Percentiles rank a stretch among this genome's conserved stretches.
These are phyloP conservation scores for Actias luna DNA, from an alignment of 2,888 invertebrate species.

Conservation along the genomic window DNA sequence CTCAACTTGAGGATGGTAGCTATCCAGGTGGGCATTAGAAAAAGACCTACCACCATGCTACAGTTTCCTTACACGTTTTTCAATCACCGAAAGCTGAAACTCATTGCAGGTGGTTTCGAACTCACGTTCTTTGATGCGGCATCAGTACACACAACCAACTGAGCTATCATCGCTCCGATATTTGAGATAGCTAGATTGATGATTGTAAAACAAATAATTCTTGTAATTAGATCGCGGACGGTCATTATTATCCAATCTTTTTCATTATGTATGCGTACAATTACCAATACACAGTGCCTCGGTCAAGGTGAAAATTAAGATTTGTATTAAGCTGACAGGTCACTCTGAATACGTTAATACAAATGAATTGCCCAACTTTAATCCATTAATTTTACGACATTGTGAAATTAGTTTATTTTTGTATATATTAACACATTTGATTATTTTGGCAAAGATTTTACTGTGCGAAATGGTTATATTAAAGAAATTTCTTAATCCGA, in stretches of 20 bases:
- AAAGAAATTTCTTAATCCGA: background rate
- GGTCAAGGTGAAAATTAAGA: slow-evolving; percentile 8
- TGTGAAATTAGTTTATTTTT: slow-evolving; percentile 41
- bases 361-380: background rate
- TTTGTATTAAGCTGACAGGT: background rate
- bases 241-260: background rate
- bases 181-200: too few species aligned
- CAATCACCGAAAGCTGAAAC: too few species aligned
- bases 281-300: slow-evolving; percentile 2
- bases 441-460: background rate
- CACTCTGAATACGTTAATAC: background rate
- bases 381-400: slow-evolving; percentile 18
- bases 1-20: too few species aligned
- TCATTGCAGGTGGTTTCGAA: too few species aligned
- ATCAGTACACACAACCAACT: too few species aligned
- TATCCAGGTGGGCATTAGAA: too few species aligned
- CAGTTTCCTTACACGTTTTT: too few species aligned
- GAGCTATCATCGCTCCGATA: too few species aligned
- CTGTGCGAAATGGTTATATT: background rate
- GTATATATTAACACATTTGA: slow-evolving; percentile 12
- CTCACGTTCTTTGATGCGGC: too few species aligned
- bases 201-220: too few species aligned
- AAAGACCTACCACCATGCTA: too few species aligned
- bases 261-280: slow-evolving; percentile 1
- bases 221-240: background rate